Evolutionary conservation across 2,888 invertebrate species (phyloP), one percentile per base, ranked within the genome.

Genomic region (Campoletis raptor): DNA sequence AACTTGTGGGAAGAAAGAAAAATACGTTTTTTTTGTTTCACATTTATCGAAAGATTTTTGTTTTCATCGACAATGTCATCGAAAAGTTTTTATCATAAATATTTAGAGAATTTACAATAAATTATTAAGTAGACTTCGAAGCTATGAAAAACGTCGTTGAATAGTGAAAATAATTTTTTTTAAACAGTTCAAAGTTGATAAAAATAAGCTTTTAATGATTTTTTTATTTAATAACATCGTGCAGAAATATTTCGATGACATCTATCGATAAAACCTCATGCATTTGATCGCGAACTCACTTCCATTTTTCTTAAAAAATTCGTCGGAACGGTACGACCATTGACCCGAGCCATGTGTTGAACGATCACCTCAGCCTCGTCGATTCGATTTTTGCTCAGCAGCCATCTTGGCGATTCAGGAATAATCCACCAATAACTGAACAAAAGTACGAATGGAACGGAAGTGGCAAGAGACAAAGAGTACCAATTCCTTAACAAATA

Each of bases 351-450:
- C 90, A 96, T 95, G 87, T 95, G 95, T 85, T 95, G 95, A 5
- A 96, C 94, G 8, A 96, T 96, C 74, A 95, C 95, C 90, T 96
- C 96, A 0, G 97, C 97, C 89, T 97, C 96, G 78, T 96, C 96
- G 88, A 96, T 95, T 67, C 96, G 95, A 37, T 96, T 96, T 90
- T 96, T 95, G 37, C 96, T 96, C 8, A 96, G 95, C 30, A 96
- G 94, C 97, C 97, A 97, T 87, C 97, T 94, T 2, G 97, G 96
- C 70, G 97, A 97, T 92, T 97, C 97, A 10, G 97, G 97, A 88
- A 97, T 95, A 61, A 97, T 94, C 96, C 96, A 96, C 91, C 95
- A 96, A 89, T 95, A 96, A 87, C 96, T 96, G 93, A 95, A 96
- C 3, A 96, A 93, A 15, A 95, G 88, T 45, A 96, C 90, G 89